These are phyloP conservation scores for Melanerpes formicivorus DNA, from an alignment of 2,113 vertebrate genomes.

Conservation along the genomic window DNA sequence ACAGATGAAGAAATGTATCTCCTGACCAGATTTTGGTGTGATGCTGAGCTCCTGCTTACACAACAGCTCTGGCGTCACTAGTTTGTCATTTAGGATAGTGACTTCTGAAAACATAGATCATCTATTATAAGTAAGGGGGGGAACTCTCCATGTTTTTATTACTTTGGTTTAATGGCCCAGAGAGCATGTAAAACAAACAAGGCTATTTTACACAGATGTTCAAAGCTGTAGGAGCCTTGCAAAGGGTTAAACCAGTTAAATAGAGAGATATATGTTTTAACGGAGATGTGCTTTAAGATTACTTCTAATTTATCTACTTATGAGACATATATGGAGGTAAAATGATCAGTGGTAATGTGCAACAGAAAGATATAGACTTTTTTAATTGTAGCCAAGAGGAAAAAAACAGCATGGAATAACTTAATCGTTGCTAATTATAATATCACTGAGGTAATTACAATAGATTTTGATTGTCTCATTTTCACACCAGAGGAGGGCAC, in stretches of 20 bases:
- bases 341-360: slow-evolving; percentile 87
- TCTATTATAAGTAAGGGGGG: slow-evolving; percentile 38
- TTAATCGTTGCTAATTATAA: slow-evolving; percentile 98
- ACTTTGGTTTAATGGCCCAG: slow-evolving; percentile 40
- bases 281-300: slow-evolving; percentile 85
- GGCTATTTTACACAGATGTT: slow-evolving; percentile 55
- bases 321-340: slow-evolving; percentile 83
- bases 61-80: neutral
- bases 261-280: slow-evolving; percentile 81
- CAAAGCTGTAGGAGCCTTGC: slow-evolving; percentile 1
- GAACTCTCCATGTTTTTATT: slow-evolving; percentile 27
- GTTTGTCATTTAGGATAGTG: neutral
- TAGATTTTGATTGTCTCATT: slow-evolving; percentile 98
- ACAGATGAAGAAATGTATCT: neutral
- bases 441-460: slow-evolving; percentile 96
- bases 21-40: neutral
- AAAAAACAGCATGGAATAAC: slow-evolving; percentile 89
- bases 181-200: slow-evolving; percentile 62
- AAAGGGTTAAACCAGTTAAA: slow-evolving; percentile 79
- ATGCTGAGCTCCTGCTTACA: neutral
- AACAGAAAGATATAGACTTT: slow-evolving; percentile 93
- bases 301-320: slow-evolving; percentile 86
- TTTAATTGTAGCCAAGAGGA: slow-evolving; percentile 91
- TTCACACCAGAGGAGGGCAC: slow-evolving; percentile 88
- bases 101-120: slow-evolving; percentile 46